These are phyloP conservation scores for Villa cingulata DNA, from an alignment of 2,888 invertebrate genomes.

Conservation along the genomic window DNA sequence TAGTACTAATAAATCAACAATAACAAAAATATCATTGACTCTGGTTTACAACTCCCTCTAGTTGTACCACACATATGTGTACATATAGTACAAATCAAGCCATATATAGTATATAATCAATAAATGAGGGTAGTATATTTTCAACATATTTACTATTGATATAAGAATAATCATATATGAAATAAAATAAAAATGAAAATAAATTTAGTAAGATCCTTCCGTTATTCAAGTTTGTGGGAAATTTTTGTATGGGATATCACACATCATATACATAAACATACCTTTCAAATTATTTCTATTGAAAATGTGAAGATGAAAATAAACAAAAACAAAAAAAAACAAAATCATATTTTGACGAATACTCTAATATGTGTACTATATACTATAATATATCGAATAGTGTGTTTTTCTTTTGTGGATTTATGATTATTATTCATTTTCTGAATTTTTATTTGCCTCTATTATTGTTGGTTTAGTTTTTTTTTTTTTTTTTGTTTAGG, in stretches of 20 bases:
- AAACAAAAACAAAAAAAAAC: background rate
- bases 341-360: conserved; percentile 4
- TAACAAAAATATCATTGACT: too few species aligned
- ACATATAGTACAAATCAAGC: conserved; percentile 9
- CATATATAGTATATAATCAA: too few species aligned
- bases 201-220: too few species aligned
- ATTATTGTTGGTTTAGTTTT: too few species aligned
- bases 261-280: background rate
- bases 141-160: conserved; percentile 1
- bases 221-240: too few species aligned
- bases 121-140: conserved; percentile 4
- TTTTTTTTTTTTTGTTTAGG: background rate
- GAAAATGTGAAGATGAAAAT: conserved; percentile 2
- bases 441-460: background rate
- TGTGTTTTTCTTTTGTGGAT: background rate
- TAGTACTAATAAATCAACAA: too few species aligned
- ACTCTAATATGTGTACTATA: too few species aligned
- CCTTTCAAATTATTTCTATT: background rate
- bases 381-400: too few species aligned
- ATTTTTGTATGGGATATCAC: background rate
- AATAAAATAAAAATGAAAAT: too few species aligned
- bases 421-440: conserved; percentile 8
- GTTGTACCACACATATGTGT: too few species aligned
- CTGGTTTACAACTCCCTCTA: conserved; percentile 1
- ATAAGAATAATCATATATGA: too few species aligned